Conservation (phyloP, 2,113 vertebrate genomes). For the Mixornis gularis region DNA sequence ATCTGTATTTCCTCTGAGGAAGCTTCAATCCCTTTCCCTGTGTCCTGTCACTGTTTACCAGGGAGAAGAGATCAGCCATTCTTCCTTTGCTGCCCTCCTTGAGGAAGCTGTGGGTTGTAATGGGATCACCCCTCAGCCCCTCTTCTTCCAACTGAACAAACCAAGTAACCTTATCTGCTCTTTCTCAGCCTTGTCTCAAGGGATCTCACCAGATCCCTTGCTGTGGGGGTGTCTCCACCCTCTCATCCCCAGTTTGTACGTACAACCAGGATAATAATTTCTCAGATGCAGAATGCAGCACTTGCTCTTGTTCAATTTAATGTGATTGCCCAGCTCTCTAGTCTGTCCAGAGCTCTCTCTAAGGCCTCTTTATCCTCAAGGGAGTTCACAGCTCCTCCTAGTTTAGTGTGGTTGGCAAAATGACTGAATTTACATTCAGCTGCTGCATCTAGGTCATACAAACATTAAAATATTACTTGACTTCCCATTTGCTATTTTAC, state of each 20-base stretch:
- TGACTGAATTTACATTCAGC: neutral
- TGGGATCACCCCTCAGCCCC: neutral
- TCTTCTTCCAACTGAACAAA: neutral
- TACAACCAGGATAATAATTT: neutral
- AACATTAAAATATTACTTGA: neutral
- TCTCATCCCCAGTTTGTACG: fast-evolving
- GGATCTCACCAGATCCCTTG: neutral
- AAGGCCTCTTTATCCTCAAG: neutral
- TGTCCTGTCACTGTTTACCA: neutral
- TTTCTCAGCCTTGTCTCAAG: fast-evolving
- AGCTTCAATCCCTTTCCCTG: neutral
- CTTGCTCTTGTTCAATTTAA: neutral
- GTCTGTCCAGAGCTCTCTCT: neutral
- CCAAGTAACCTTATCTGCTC: neutral
- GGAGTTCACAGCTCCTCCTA: neutral
- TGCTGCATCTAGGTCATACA: neutral
- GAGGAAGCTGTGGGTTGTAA: neutral
- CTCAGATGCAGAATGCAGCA: neutral
- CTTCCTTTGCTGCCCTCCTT: fast-evolving
- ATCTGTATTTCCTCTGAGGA: neutral
- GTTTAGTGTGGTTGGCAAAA: neutral
- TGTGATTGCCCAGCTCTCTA: neutral
- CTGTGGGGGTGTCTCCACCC: neutral
- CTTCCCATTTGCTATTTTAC: neutral
- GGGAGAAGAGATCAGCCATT: neutral